Evolutionary conservation across 2,888 invertebrate species (phyloP), one percentile per base, ranked within the genome.

Genomic region (Myopa tessellatipennis): DNA sequence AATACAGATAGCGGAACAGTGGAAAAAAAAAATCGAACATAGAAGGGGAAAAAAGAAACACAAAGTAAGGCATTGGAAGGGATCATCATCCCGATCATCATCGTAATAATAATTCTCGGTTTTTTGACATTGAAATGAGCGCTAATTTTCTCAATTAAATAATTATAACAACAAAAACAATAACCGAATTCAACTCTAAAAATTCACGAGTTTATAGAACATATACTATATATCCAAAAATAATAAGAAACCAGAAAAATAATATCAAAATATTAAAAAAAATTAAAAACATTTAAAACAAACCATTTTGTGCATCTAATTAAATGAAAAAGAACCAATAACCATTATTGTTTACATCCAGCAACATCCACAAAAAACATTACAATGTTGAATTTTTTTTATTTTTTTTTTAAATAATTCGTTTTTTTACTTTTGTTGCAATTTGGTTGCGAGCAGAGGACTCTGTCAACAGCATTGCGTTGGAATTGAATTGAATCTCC

Each of bases 361-460:
- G 6, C 45, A 6, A 45, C 45, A 45, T 8, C 3, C 45, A 10
- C 55, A 36, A 18, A 74, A 18, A 65, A 74, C 65, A 65, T 67
- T 68, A 68, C 67, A 58, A 55, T 68, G 55, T 68, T 74, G 67
- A 58, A 26, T 18, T 26, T 61, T 50, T 38, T 18, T 36, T 68
- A 40, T 55, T 68, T 52, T 68, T 67, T 65, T 74, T 63, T 52
- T 63, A 36, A n/a, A 74, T 74, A 50, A 50, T 36, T 50, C 26
- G 26, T 72, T 45, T 74, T 40, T 65, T 26, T 26, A 26, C 26
- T 26, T 26, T 26, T 26, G 26, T 26, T 26, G 26, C 26, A 26
- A 26, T 26, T 26, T 26, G 26, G 26, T 26, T 26, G 26, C 26
- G 26, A 26, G 26, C 26, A 26, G 26, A 1, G 26, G 1, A 26